Conservation (phyloP, 2,113 vertebrate species). For the Pseudorasbora parva region DNA sequence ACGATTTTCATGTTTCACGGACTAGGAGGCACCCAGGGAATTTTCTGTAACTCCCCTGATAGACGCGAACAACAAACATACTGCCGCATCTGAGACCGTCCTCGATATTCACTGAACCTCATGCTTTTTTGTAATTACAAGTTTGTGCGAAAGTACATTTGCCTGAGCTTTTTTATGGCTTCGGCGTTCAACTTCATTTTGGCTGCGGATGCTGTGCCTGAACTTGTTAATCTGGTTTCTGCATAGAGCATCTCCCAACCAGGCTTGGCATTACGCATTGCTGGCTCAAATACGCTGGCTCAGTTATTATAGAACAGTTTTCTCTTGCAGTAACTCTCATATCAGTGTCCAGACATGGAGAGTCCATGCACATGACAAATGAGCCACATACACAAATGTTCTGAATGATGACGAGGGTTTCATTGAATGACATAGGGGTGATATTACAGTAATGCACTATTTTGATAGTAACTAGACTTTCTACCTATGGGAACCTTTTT, state of each 20-base stretch:
- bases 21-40: constrained; percentile 34
- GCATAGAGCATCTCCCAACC: constrained; percentile 41
- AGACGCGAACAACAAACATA: constrained; percentile 33
- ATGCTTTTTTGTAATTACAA: constrained; percentile 38
- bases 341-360: constrained; percentile 20
- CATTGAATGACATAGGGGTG: neutral
- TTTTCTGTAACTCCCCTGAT: constrained; percentile 29
- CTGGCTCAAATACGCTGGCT: constrained; percentile 43
- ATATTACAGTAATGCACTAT: neutral
- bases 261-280: constrained; percentile 40
- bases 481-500: too few relatives aligned
- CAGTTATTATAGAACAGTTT: constrained; percentile 40
- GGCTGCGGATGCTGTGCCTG: constrained; percentile 37
- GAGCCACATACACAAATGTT: constrained; percentile 15
- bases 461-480: too few relatives aligned
- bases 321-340: constrained; percentile 12
- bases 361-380: constrained; percentile 24
- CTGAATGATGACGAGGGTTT: neutral
- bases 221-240: constrained; percentile 55
- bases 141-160: constrained; percentile 43
- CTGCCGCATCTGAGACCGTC: constrained; percentile 24
- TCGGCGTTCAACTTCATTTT: constrained; percentile 44
- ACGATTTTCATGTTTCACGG: constrained; percentile 30
- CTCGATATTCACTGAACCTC: constrained; percentile 40
- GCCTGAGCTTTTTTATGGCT: constrained; percentile 18